phyloP scores from a whole-genome alignment of 2,888 invertebrate genomes.

The Aromia moschata region DNA sequence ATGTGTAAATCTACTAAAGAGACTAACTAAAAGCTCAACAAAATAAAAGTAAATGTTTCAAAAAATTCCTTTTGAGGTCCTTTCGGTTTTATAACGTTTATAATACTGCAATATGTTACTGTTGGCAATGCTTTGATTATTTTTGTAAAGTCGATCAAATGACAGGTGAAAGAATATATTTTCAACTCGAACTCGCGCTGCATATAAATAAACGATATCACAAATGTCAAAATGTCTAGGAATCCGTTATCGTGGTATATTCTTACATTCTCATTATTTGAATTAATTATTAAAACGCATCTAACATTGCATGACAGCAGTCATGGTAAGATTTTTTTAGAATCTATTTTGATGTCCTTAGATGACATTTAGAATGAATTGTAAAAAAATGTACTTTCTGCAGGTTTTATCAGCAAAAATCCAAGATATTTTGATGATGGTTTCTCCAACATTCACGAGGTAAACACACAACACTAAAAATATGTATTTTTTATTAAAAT shows the following conservation, averaged over 20 bases:
- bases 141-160: constrained; percentile 41
- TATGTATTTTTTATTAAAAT: constrained; percentile 23
- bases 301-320: constrained; percentile 78
- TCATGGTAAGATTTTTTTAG: constrained; percentile 70
- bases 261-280: constrained; percentile 73
- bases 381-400: constrained; percentile 54
- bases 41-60: too few species aligned
- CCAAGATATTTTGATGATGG: constrained; percentile 75
- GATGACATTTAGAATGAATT: constrained; percentile 39
- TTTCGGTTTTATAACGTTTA: too few species aligned
- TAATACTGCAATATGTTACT: too few species aligned
- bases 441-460: constrained; percentile 68
- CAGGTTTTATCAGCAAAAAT: constrained; percentile 77
- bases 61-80: too few species aligned
- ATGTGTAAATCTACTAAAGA: too few species aligned
- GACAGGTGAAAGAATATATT: constrained; percentile 41
- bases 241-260: constrained; percentile 70
- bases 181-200: constrained; percentile 27
- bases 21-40: too few species aligned
- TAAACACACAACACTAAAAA: constrained; percentile 40
- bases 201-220: constrained; percentile 48
- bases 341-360: constrained; percentile 36
- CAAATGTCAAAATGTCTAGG: constrained; percentile 62
- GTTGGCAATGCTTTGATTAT: constrained; percentile 28
- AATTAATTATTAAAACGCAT: constrained; percentile 74